Conservation (phyloP, 2,888 invertebrate genomes). For the Branchellion lobata region DNA sequence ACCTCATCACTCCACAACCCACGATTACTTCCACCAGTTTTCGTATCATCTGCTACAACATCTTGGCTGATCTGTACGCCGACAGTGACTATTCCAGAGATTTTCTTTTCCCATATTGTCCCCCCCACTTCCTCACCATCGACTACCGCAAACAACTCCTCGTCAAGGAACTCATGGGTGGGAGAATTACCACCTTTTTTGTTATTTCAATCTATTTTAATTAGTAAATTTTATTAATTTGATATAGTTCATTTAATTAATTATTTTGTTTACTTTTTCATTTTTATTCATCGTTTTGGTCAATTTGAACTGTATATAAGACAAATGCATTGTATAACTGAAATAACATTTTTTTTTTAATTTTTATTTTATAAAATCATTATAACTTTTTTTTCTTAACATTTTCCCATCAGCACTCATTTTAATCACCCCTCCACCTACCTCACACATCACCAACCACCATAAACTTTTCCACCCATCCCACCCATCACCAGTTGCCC, state of each 20-base stretch:
- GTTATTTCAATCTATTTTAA: neutral
- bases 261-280: neutral
- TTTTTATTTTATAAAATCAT: too few relatives aligned
- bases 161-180: conserved; percentile 78
- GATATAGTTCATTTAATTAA: neutral
- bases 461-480: too few relatives aligned
- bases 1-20: conserved; percentile 45
- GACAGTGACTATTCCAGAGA: conserved; percentile 77
- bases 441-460: too few relatives aligned
- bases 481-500: too few relatives aligned
- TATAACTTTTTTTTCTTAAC: too few relatives aligned
- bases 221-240: neutral
- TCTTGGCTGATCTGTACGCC: conserved; percentile 86
- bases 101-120: conserved; percentile 80
- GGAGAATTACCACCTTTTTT: conserved; percentile 52
- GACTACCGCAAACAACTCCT: conserved; percentile 84
- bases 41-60: conserved; percentile 82
- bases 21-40: too few relatives aligned
- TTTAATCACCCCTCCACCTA: too few relatives aligned
- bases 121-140: conserved; percentile 75
- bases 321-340: too few relatives aligned
- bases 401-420: too few relatives aligned
- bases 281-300: neutral
- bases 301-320: neutral
- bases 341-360: too few relatives aligned